Evolutionary conservation across 92 coral and sea anemone species (phyloP).

Genomic region (Plumapathes pennacea): DNA sequence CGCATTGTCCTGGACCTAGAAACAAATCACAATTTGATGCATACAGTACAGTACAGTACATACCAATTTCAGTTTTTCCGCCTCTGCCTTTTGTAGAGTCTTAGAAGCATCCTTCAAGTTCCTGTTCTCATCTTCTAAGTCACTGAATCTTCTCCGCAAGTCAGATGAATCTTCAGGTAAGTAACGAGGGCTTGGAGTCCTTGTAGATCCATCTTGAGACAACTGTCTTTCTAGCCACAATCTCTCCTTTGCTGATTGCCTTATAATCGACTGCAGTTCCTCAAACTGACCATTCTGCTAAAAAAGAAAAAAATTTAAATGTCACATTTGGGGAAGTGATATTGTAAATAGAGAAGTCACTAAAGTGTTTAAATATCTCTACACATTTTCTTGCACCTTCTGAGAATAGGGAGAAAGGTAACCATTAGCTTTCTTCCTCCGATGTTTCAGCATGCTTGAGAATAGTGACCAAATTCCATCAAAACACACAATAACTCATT

Average conservation of each 20-base stretch:
- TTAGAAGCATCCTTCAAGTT: slow-evolving; percentile 44
- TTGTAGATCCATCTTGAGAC: slow-evolving; percentile 46
- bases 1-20: no score
- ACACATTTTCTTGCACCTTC: no score
- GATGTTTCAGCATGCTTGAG: slow-evolving; percentile 38
- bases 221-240: slow-evolving; percentile 83
- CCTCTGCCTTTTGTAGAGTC: slow-evolving; percentile 50
- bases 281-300: slow-evolving; percentile 74
- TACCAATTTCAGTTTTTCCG: slow-evolving; percentile 60
- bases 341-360: neutral
- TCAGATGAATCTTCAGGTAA: slow-evolving; percentile 31
- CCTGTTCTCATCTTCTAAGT: slow-evolving; percentile 50
- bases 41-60: no score
- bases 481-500: no score
- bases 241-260: slow-evolving; percentile 84
- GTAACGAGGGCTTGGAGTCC: slow-evolving; percentile 49
- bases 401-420: slow-evolving; percentile 9
- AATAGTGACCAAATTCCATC: no score
- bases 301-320: slow-evolving; percentile 1
- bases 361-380: no score
- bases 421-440: no score
- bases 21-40: no score
- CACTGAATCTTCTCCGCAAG: slow-evolving; percentile 10
- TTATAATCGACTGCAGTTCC: slow-evolving; percentile 75
- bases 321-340: neutral